A percentile compares a stretch with the other conserved stretches of the same genome.
Conservation (phyloP, 2,888 invertebrate genomes). For the Nephrotoma flavescens region DNA sequence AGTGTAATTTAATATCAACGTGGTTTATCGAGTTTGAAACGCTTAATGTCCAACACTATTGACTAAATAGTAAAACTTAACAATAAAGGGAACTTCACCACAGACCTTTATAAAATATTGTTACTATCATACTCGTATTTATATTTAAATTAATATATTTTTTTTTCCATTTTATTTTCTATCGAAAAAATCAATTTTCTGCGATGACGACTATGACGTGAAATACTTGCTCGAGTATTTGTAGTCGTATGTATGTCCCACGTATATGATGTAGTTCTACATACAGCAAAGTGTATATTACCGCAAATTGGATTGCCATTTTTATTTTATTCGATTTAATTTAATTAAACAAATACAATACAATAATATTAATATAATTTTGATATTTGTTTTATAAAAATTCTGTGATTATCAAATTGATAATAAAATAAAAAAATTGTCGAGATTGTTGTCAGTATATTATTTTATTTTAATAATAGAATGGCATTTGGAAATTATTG, state of each 20-base stretch:
- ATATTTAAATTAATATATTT: neutral
- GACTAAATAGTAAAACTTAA: no score
- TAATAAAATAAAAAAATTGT: neutral
- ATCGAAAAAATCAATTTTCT: neutral
- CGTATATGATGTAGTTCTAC: neutral
- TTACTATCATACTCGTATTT: neutral
- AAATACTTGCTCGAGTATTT: neutral
- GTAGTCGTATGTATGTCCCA: neutral
- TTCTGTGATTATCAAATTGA: neutral
- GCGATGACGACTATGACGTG: neutral
- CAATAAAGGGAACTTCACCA: no score
- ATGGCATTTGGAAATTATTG: neutral
- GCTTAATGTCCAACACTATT: no score
- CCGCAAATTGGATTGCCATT: neutral
- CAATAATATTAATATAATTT: neutral
- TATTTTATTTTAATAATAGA: neutral
- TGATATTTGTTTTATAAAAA: neutral
- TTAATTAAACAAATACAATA: neutral
- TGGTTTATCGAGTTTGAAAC: no score
- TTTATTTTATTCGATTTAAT: neutral
- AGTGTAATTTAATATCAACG: no score
- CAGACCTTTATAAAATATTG: neutral
- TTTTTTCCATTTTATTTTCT: neutral
- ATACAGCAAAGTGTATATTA: neutral
- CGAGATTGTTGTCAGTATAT: neutral